phyloP scores from a whole-genome alignment of 2,113 vertebrate species.

The mouse (Mus musculus) region DNA sequence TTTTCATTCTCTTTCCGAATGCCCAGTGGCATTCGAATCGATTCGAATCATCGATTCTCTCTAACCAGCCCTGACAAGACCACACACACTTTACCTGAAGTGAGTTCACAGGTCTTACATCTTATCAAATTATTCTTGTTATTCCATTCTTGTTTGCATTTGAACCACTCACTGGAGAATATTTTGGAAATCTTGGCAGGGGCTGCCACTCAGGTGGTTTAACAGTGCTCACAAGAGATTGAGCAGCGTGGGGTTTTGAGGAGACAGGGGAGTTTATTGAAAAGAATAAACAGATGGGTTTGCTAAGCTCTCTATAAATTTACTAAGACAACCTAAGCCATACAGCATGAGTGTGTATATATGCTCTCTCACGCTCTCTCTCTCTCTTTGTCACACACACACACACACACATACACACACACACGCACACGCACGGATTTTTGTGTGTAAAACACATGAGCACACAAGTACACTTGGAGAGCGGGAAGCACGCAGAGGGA shows the following conservation, averaged over 20 bases:
- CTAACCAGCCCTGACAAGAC: background rate
- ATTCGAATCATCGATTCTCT: background rate
- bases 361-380: no score
- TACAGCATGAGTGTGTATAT: no score
- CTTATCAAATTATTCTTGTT: background rate
- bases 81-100: background rate
- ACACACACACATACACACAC: background rate
- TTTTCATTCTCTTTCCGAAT: background rate
- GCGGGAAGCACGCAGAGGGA: background rate
- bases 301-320: constrained; percentile 1
- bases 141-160: background rate
- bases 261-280: background rate
- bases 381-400: no score
- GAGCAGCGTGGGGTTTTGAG: background rate
- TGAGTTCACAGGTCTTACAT: background rate
- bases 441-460: accelerated
- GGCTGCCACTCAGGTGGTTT: background rate
- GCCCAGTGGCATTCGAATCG: background rate
- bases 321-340: background rate
- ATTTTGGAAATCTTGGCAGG: background rate
- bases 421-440: background rate
- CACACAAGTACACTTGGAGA: background rate
- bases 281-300: background rate
- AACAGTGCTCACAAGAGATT: background rate
- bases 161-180: background rate